Base-by-base conservation (phyloP, 2,113 vertebrate species). In the Terrapene triunguis region DNA sequence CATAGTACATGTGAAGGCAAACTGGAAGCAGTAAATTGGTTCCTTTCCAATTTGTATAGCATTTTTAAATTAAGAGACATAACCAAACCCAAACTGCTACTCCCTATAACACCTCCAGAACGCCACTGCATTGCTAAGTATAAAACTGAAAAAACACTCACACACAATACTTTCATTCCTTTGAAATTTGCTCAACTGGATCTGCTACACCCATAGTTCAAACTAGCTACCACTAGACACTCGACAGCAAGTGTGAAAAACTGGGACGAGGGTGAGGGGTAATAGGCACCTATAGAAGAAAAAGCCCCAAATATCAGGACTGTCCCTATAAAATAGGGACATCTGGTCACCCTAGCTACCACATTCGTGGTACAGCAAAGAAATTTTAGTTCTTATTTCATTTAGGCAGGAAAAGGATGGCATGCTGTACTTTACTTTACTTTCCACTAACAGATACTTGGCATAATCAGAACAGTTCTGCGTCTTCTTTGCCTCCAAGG, bases 401-500 rank as follows among this genome's bases (percentile, higher is more conserved):
- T 86, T 81, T 74, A 95, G 78, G 44, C 38, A 93, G 32, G 8
- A 19, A 9, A 94, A 92, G 42, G 51, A 0, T 95, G 91, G 88
- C 88, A 96, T 80, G 48, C 69, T 90, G 85, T 47, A 82, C 92
- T 96, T 85, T 47, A 82, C 93, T 96, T 96, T 90, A 89, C 88
- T 89, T 95, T 92, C 84, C 93, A 90, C 17, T 50, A 17, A 95
- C 91, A 96, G 82, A 6, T 2, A 3, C 62, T 29, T 3, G 13
- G 79, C 65, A 95, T 95, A 90, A 93, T 96, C 93, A 90, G 44
- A 96, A 79, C 16, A 78, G 42, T 78, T 84, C 35, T 89, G 86
- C 86, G 55, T 92, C 91, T 80, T 86, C 82, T 16, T 96, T 94
- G 89, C 94, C 78, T 91, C 94, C 55, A 95, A 95, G 93, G 95